A percentile compares a stretch with the other conserved stretches of the same genome.
Evolutionary conservation across 1,140 invertebrate species (phyloP).

Genomic region (Drosophila pseudoobscura): DNA sequence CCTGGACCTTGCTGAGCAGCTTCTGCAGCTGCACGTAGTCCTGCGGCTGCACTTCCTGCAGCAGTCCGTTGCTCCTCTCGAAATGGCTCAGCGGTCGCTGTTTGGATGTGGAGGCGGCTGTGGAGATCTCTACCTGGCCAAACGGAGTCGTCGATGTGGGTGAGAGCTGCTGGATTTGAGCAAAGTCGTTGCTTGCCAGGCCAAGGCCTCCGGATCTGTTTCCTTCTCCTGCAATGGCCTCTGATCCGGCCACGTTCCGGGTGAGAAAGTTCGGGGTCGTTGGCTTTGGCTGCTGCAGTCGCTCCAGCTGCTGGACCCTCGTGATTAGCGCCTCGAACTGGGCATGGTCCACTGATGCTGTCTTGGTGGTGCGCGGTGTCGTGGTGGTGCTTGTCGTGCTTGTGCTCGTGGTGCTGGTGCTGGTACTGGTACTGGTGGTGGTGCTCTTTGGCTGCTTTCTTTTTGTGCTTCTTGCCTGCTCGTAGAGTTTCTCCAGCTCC

Average conservation of each 20-base stretch:
- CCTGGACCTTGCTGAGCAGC: conserved; percentile 77
- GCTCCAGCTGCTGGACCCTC: conserved; percentile 75
- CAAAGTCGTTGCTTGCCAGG: conserved; percentile 72
- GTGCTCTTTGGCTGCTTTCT: conserved; percentile 44
- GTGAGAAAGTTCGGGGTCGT: conserved; percentile 65
- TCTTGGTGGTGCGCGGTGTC: conserved; percentile 21
- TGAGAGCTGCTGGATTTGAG: conserved; percentile 63
- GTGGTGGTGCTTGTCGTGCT: conserved; percentile 14
- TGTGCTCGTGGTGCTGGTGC: conserved; percentile 17
- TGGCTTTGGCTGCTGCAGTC: conserved; percentile 63
- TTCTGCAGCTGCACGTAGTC: conserved; percentile 80
- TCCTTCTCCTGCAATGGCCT: neutral
- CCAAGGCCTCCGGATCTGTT: neutral
- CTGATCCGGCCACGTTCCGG: conserved; percentile 57
- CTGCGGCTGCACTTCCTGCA: conserved; percentile 69
- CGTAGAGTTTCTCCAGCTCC: conserved; percentile 70
- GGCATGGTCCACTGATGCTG: conserved; percentile 53
- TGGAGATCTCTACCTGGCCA: conserved; percentile 67
- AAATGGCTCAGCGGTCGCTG: conserved; percentile 51
- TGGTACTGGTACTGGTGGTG: conserved; percentile 20
- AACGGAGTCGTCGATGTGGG: conserved; percentile 9
- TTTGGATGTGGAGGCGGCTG: conserved; percentile 64
- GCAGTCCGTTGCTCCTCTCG: conserved; percentile 67
- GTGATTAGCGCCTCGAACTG: conserved; percentile 75
- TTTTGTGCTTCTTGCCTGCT: conserved; percentile 68